phyloP scores from a whole-genome alignment of 2,113 vertebrate species.

The Stercorarius parasiticus region DNA sequence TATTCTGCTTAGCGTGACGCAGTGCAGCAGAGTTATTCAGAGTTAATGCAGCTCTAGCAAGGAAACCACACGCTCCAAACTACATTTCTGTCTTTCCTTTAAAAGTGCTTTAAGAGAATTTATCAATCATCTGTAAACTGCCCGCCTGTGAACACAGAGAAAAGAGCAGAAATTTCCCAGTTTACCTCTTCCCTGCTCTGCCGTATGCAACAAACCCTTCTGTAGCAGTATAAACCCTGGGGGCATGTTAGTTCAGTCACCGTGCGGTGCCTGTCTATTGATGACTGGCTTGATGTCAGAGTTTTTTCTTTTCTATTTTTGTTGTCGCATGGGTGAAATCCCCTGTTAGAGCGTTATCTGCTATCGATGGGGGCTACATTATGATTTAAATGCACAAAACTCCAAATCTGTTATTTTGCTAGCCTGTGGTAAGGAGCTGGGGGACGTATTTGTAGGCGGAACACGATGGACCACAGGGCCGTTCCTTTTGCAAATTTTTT shows the following conservation, averaged over 20 bases:
- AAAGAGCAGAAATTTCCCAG: background rate
- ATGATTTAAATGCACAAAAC: background rate
- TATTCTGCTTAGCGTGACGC: background rate
- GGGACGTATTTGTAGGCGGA: background rate
- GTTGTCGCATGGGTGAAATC: background rate
- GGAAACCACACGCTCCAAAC: background rate
- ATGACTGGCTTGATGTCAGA: background rate
- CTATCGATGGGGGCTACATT: background rate
- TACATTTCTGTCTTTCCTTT: background rate
- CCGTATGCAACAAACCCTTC: background rate
- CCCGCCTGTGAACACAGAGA: background rate
- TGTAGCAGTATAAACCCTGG: background rate
- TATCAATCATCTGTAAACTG: background rate
- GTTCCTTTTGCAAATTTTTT: background rate
- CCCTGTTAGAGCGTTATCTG: background rate
- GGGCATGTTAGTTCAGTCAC: background rate
- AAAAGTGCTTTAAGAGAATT: background rate
- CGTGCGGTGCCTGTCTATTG: background rate
- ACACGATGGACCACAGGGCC: background rate
- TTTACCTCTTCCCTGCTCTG: background rate
- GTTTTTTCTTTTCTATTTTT: background rate
- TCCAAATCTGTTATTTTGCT: background rate
- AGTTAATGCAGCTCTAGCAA: background rate
- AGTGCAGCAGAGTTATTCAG: background rate
- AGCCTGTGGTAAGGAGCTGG: background rate